Evolutionary conservation across 1,140 invertebrate genomes (phyloP), one percentile per base, ranked within the genome.

Genomic region (Papilio xuthus): DNA sequence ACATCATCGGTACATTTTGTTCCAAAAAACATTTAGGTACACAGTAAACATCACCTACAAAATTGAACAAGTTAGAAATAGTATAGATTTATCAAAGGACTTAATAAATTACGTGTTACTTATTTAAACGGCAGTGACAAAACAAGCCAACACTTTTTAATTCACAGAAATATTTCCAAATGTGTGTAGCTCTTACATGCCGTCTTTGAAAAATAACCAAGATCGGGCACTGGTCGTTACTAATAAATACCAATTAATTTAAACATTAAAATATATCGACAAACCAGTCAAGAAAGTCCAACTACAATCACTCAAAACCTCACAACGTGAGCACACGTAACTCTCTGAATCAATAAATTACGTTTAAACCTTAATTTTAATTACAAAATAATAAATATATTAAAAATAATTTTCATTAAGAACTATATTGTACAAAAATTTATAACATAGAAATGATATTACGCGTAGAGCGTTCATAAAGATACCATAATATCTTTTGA

Each of bases 51-150:
- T 91, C 88, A 91, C 84, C 92, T 93, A 93, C 92, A 92, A 93
- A 92, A 93, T 93, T 93, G 92, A 93, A 92, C 91, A 89, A 90
- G 88, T 93, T 92, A 93, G 90, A 93, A 92, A 93, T 91, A 91
- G 91, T 93, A 93, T 92, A 93, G 88, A 81, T 89, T 88, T 92
- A 93, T 93, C 90, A 93, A 93, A 93, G 89, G 84, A 86, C 90
- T 92, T 92, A 91, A 82, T 87, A 86, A 88, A 88, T 85, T 81
- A 84, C 84, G 81, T 88, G 86, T 86, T 89, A 83, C 87, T 91
- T 88, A 88, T 88, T 91, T 85, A 88, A 90, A 84, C 89, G 92
- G 92, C 92, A 93, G 92, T 93, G 92, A 92, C 90, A 88, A 87
- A 89, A 88, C 86, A 92, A 92, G 91, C 91, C 90, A 88, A 88